A percentile compares a stretch with the other conserved stretches of the same genome.
Conservation (phyloP, 2,888 invertebrate species). For the Torymus aiolomorphi region DNA sequence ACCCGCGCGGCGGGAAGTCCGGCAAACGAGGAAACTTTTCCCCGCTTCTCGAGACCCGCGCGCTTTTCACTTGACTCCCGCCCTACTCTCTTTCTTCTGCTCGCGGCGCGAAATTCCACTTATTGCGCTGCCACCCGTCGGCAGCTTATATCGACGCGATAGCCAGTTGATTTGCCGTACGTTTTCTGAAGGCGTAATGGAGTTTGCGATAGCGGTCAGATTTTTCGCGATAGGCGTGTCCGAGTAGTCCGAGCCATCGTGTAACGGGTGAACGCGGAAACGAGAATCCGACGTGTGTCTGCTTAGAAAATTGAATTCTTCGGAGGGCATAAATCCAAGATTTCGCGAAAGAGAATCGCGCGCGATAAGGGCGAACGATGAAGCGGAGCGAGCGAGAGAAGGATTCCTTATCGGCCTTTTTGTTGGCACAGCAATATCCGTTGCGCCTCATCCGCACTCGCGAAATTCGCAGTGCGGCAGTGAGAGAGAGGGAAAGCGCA, state of each 20-base stretch:
- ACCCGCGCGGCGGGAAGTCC: slow-evolving; percentile 10
- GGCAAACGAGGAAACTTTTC: slow-evolving; percentile 54
- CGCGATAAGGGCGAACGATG: slow-evolving; percentile 26
- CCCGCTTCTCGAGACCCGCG: neutral
- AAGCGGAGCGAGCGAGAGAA: neutral
- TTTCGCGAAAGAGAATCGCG: neutral
- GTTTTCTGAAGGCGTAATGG: too few species aligned
- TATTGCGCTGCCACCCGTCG: slow-evolving; percentile 6
- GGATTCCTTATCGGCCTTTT: slow-evolving; percentile 27
- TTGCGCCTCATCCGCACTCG: neutral
- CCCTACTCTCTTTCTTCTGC: too few species aligned
- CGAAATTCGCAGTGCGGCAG: slow-evolving; percentile 44
- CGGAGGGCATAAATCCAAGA: slow-evolving; percentile 20
- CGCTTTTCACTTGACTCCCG: slow-evolving; percentile 28
- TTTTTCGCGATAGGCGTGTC: too few species aligned
- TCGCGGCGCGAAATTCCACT: neutral
- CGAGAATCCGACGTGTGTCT: neutral
- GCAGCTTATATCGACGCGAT: too few species aligned
- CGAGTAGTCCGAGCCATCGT: too few species aligned
- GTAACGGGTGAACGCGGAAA: neutral
- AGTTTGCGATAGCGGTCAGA: too few species aligned
- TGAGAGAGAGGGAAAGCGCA: neutral
- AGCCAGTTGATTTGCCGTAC: too few species aligned
- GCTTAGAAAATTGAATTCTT: slow-evolving; percentile 19
- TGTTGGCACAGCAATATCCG: slow-evolving; percentile 44